A percentile compares a stretch with the other conserved stretches of the same genome.
Evolutionary conservation across 2,113 vertebrate species (phyloP).

Genomic region (Crotalus helleri): DNA sequence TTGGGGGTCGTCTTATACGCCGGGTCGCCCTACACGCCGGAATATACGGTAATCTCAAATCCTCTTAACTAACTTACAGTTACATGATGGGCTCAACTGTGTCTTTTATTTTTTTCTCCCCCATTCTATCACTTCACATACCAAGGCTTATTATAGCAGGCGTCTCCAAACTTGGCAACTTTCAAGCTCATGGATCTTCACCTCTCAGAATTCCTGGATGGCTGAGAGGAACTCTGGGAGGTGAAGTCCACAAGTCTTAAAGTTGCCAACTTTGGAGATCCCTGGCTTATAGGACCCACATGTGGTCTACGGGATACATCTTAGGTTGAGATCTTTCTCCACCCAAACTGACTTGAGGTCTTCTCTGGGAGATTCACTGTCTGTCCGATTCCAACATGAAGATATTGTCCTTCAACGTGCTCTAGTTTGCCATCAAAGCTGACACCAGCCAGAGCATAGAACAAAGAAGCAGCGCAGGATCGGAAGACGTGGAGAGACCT

Average conservation of each 20-base stretch:
- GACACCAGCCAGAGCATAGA: no score
- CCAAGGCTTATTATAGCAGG: neutral
- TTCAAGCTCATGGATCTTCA: neutral
- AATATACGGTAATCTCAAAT: neutral
- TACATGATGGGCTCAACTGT: neutral
- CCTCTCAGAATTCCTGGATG: neutral
- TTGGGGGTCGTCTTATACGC: no score
- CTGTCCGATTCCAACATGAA: neutral
- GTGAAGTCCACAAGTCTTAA: neutral
- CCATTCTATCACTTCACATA: neutral
- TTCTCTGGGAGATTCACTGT: neutral
- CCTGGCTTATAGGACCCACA: neutral
- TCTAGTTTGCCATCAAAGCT: neutral
- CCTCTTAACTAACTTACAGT: neutral
- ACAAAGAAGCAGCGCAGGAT: no score
- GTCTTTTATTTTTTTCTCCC: neutral
- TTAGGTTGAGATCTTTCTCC: neutral
- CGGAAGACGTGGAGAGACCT: no score
- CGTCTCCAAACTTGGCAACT: neutral
- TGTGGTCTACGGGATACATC: neutral
- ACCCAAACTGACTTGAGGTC: neutral
- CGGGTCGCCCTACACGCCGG: no score
- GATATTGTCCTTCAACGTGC: neutral
- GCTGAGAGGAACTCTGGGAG: neutral
- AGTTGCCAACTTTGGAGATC: neutral